Evolutionary conservation across 2,888 invertebrate genomes (phyloP).

Genomic region (Heliconius ismenius): DNA sequence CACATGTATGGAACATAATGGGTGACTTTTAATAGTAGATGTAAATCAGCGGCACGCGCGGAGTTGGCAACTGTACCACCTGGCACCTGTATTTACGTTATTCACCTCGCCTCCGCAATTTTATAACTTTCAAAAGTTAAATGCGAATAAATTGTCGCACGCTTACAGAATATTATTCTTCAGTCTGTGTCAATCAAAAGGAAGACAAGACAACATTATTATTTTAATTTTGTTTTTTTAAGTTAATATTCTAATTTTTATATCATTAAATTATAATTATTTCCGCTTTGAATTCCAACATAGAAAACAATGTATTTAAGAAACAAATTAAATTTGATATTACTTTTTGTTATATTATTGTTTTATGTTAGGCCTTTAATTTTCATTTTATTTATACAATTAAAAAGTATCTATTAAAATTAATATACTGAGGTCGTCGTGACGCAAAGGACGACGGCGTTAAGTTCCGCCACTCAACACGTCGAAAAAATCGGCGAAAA

Average conservation of each 20-base stretch:
- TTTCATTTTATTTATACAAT: not conserved
- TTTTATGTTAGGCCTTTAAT: not conserved
- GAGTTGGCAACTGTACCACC: conserved; percentile 58
- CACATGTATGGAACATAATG: conserved; percentile 48
- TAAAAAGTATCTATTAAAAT: no score
- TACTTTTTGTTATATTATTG: not conserved
- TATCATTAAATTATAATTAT: not conserved
- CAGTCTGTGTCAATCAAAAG: not conserved
- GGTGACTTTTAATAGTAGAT: conserved; percentile 71
- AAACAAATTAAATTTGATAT: not conserved
- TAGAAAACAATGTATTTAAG: not conserved
- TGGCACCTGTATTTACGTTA: conserved; percentile 72
- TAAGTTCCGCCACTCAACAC: not conserved
- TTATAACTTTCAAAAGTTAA: conserved; percentile 69
- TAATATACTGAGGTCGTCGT: not conserved
- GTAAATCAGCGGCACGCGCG: conserved; percentile 61
- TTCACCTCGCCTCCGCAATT: conserved; percentile 63
- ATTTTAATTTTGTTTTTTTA: no score
- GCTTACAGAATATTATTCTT: conserved; percentile 63
- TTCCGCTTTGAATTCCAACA: not conserved
- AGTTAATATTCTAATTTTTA: not conserved
- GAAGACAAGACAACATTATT: not conserved
- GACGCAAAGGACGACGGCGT: not conserved
- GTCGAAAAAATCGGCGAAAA: not conserved
- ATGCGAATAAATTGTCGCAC: conserved; percentile 59